Conservation (phyloP, 2,797 vertebrate species). For the Odontamblyopus lacepedii region DNA sequence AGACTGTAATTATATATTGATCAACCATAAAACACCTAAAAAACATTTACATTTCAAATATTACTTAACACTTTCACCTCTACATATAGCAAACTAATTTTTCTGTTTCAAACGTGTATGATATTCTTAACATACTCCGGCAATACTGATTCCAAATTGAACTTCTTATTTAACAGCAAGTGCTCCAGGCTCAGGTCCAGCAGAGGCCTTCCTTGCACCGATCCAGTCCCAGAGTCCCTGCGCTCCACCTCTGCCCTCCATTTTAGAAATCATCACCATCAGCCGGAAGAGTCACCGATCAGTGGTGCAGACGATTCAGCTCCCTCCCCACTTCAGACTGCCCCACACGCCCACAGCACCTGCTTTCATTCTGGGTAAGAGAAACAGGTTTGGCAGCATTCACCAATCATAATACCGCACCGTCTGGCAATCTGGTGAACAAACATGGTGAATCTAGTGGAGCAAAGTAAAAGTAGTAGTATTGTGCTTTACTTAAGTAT, state of each 20-base stretch:
- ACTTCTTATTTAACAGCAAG: background rate
- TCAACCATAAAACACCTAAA: too few species aligned
- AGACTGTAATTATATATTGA: too few species aligned
- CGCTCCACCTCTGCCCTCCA: conserved; percentile 3
- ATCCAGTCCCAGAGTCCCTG: conserved; percentile 27
- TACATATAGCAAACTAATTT: too few species aligned
- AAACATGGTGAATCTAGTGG: background rate
- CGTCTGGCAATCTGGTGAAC: background rate
- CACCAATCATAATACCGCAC: background rate
- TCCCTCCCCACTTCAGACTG: conserved; percentile 41
- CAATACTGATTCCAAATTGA: background rate
- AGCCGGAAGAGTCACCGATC: conserved; percentile 39
- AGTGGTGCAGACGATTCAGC: conserved; percentile 27
- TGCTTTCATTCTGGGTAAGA: conserved; percentile 56
- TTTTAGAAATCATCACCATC: conserved; percentile 48
- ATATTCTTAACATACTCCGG: background rate
- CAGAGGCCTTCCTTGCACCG: conserved; percentile 6
- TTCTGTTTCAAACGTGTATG: background rate
- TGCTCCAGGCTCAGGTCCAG: background rate
- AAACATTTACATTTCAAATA: too few species aligned
- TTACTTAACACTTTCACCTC: too few species aligned
- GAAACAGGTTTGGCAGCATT: background rate
- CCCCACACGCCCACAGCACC: conserved; percentile 27
- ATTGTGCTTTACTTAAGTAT: too few species aligned
- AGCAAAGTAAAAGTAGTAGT: too few species aligned